A percentile compares a stretch with the other conserved stretches of the same genome.
Evolutionary conservation across 2,797 vertebrate genomes (phyloP).

Genomic region (Phylloscopus collybita): DNA sequence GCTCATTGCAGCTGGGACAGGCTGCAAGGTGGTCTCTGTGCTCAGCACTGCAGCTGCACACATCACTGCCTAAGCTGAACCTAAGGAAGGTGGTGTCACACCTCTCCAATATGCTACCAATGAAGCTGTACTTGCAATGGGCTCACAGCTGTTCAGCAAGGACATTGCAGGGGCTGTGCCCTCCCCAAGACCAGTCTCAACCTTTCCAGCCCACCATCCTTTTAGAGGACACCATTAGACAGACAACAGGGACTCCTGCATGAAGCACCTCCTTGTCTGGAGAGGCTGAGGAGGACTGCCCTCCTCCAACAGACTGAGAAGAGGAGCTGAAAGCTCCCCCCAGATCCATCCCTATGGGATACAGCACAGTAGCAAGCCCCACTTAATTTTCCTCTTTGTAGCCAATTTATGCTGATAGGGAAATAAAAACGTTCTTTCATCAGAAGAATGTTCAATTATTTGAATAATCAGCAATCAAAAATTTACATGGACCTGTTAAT

Average conservation of each 20-base stretch:
- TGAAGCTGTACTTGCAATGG: rapidly evolving
- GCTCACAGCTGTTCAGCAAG: not conserved
- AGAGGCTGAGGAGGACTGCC: not conserved
- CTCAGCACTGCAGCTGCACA: not conserved
- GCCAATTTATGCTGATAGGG: conserved; percentile 56
- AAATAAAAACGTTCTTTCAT: conserved; percentile 62
- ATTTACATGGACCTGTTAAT: conserved; percentile 59
- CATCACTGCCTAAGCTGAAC: not conserved
- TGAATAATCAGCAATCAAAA: conserved; percentile 69
- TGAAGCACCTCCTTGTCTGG: not conserved
- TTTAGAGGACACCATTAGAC: not conserved
- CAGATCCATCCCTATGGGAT: not conserved
- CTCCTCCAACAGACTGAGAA: not conserved
- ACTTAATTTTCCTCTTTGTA: conserved; percentile 14
- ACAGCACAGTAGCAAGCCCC: not conserved
- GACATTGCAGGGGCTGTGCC: not conserved
- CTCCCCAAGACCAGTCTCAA: not conserved
- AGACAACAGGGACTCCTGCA: not conserved
- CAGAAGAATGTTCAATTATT: conserved; percentile 61
- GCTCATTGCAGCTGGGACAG: rapidly evolving
- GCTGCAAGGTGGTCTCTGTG: not conserved
- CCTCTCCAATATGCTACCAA: rapidly evolving
- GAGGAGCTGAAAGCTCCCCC: not conserved
- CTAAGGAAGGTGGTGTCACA: not conserved
- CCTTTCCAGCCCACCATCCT: not conserved